A percentile compares a stretch with the other conserved stretches of the same genome.
Evolutionary conservation across 2,888 invertebrate genomes (phyloP).

Genomic region (Hipparchia semele): DNA sequence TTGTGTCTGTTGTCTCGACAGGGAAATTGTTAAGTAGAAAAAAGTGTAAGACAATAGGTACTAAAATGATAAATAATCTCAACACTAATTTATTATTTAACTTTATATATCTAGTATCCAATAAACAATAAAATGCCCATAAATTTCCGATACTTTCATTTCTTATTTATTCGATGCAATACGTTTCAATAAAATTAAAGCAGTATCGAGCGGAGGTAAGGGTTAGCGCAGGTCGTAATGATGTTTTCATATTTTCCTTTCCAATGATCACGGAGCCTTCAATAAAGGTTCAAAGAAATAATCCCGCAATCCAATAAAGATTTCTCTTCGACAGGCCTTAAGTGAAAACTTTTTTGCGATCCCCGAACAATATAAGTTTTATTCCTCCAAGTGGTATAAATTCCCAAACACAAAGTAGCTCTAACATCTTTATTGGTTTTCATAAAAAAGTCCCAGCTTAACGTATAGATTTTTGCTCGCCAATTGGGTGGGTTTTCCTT

Average conservation of each 20-base stretch:
- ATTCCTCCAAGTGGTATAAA: conserved; percentile 80
- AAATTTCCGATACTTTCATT: conserved; percentile 13
- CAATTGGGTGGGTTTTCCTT: conserved; percentile 61
- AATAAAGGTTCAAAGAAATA: conserved; percentile 66
- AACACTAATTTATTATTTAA: no score
- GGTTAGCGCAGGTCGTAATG: conserved; percentile 45
- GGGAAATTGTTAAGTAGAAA: no score
- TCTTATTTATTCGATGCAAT: conserved; percentile 21
- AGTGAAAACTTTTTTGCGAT: conserved; percentile 79
- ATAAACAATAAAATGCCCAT: neutral
- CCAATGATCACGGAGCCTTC: conserved; percentile 54
- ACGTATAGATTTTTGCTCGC: conserved; percentile 69
- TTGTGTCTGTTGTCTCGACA: no score
- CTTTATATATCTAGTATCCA: no score
- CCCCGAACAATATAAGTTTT: conserved; percentile 81
- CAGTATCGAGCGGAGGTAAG: conserved; percentile 32
- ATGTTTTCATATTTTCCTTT: conserved; percentile 58
- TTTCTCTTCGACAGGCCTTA: conserved; percentile 74
- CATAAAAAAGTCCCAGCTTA: conserved; percentile 74
- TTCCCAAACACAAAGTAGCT: conserved; percentile 81
- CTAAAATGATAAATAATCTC: no score
- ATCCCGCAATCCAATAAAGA: conserved; percentile 77
- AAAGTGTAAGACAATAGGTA: no score
- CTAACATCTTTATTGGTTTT: conserved; percentile 81
- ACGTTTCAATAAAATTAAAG: conserved; percentile 31